Conservation (phyloP, 2,888 invertebrate species). For the Bibio marci region DNA sequence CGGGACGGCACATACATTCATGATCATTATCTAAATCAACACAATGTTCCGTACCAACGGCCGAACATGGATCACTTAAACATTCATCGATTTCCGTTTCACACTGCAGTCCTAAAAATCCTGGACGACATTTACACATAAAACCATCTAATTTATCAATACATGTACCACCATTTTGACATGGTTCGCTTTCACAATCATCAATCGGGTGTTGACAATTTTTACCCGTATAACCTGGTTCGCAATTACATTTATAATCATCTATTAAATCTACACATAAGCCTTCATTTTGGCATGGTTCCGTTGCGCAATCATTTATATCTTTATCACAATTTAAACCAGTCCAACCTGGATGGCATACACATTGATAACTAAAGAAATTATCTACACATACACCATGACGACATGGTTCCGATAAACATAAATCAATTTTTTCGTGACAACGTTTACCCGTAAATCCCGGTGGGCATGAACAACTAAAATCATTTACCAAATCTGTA, state of each 20-base stretch:
- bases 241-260: constrained; percentile 75
- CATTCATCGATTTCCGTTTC: constrained; percentile 90
- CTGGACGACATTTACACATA: constrained; percentile 81
- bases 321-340: constrained; percentile 76
- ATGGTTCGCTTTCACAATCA: constrained; percentile 76
- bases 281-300: constrained; percentile 85
- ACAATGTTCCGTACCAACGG: constrained; percentile 78
- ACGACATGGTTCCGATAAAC: constrained; percentile 75
- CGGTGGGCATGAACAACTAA: constrained; percentile 79
- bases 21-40: constrained; percentile 76
- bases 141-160: constrained; percentile 79
- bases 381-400: constrained; percentile 88
- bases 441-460: constrained; percentile 95
- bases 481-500: constrained; percentile 87
- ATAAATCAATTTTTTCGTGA: constrained; percentile 86
- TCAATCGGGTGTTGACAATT: constrained; percentile 86
- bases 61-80: constrained; percentile 75
- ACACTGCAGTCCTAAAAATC: constrained; percentile 82
- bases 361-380: constrained; percentile 68
- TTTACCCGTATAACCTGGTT: constrained; percentile 87
- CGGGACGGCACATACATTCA: constrained; percentile 75
- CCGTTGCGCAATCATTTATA: constrained; percentile 74
- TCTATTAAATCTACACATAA: constrained; percentile 76
- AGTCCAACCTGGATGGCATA: constrained; percentile 86
- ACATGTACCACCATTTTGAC: constrained; percentile 83